Conservation (phyloP, 2,113 vertebrate species). For the Callipepla squamata region DNA sequence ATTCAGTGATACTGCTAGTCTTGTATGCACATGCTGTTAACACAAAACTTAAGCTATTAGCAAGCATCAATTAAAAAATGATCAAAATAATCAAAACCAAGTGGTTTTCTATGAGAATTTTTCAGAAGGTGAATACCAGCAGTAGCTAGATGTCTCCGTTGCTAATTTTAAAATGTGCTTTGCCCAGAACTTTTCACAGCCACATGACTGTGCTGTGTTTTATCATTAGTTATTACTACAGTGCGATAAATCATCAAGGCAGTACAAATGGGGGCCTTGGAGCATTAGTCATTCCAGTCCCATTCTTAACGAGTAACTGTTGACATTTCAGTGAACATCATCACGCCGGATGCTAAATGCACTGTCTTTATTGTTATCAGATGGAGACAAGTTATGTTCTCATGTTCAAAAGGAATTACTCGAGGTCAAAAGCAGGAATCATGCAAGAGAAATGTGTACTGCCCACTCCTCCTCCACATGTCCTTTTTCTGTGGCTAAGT, state of each 20-base stretch:
- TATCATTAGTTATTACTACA: neutral
- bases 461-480: neutral
- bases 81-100: neutral
- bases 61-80: neutral
- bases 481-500: neutral
- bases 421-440: neutral
- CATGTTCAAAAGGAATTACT: neutral
- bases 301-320: neutral
- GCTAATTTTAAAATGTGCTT: neutral
- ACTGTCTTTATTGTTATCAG: neutral
- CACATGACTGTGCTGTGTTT: neutral
- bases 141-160: accelerated
- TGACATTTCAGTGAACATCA: neutral
- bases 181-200: neutral
- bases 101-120: neutral
- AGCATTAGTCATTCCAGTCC: neutral
- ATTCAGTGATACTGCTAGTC: neutral
- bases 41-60: neutral
- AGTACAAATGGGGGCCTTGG: neutral
- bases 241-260: neutral
- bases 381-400: neutral
- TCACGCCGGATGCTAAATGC: neutral
- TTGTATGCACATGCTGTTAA: neutral
- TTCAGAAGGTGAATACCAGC: neutral
- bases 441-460: neutral